A percentile compares a stretch with the other conserved stretches of the same genome.
phyloP scores from a whole-genome alignment of 1,140 invertebrate genomes.

The Holotrichia oblita region DNA sequence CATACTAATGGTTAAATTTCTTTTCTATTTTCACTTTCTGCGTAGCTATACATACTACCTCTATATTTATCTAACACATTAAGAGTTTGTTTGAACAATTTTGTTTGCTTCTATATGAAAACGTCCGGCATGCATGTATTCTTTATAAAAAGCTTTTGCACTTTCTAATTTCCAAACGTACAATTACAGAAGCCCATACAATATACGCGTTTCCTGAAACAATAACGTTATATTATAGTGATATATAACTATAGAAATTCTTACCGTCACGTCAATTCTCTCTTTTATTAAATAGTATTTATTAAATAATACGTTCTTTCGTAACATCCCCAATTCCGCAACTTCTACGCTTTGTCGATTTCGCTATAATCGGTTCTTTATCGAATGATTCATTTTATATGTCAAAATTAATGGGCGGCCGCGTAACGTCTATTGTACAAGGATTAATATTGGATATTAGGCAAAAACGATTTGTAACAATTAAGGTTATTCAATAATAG shows the following conservation, averaged over 20 bases:
- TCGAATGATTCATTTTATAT: neutral
- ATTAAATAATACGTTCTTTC: neutral
- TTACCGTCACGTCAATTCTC: neutral
- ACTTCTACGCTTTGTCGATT: constrained; percentile 3
- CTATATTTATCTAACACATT: neutral
- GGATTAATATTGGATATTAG: neutral
- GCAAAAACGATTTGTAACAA: constrained; percentile 7
- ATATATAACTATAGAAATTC: neutral
- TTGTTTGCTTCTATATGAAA: neutral
- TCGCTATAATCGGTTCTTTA: neutral
- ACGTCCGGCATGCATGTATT: neutral
- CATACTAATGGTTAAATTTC: too few species aligned
- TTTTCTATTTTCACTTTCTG: neutral
- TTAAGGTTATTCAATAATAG: neutral
- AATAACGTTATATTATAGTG: neutral
- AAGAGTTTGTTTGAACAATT: neutral
- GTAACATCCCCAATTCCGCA: neutral
- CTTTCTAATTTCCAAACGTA: neutral
- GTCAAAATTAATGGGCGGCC: neutral
- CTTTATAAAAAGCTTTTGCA: neutral
- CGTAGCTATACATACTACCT: neutral
- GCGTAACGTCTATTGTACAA: constrained; percentile 1
- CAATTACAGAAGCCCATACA: neutral
- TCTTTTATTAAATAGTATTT: neutral
- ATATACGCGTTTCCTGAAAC: neutral